Evolutionary conservation across 2,888 invertebrate genomes (phyloP).

Genomic region (Pollenia angustigena): DNA sequence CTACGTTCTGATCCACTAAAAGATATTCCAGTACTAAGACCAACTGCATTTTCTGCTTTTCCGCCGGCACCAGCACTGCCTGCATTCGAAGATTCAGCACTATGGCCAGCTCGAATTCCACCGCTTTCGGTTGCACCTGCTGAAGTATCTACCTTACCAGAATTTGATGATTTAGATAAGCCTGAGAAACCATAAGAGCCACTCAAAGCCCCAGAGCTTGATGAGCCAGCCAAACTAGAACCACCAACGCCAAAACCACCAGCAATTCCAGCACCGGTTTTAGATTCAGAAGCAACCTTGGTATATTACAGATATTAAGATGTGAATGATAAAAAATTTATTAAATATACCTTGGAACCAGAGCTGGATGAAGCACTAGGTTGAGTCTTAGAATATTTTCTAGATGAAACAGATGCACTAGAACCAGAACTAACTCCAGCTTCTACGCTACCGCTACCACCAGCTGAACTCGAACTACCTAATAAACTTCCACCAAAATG

Average conservation of each 20-base stretch:
- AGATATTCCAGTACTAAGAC: constrained; percentile 19
- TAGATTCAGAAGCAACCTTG: too few species aligned
- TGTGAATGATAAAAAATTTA: not conserved
- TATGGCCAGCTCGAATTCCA: constrained; percentile 6
- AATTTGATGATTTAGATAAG: too few species aligned
- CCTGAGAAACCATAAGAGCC: too few species aligned
- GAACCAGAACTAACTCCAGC: not conserved
- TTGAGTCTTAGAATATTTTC: too few species aligned
- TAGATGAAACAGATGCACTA: not conserved
- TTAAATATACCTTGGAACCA: constrained; percentile 30
- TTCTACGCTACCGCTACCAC: constrained; percentile 1
- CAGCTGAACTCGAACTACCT: too few species aligned
- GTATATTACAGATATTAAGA: too few species aligned
- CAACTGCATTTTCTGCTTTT: not conserved
- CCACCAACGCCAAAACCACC: constrained; percentile 35
- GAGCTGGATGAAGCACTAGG: not conserved
- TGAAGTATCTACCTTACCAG: too few species aligned
- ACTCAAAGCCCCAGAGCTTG: not conserved
- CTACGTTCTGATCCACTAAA: too few species aligned
- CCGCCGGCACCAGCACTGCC: not conserved
- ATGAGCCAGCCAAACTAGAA: not conserved
- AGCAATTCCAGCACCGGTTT: not conserved
- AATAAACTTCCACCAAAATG: too few species aligned
- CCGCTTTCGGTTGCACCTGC: not conserved
- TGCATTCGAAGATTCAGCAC: not conserved